Base-by-base conservation (phyloP, 2,113 vertebrate species). In the Strigops habroptila region DNA sequence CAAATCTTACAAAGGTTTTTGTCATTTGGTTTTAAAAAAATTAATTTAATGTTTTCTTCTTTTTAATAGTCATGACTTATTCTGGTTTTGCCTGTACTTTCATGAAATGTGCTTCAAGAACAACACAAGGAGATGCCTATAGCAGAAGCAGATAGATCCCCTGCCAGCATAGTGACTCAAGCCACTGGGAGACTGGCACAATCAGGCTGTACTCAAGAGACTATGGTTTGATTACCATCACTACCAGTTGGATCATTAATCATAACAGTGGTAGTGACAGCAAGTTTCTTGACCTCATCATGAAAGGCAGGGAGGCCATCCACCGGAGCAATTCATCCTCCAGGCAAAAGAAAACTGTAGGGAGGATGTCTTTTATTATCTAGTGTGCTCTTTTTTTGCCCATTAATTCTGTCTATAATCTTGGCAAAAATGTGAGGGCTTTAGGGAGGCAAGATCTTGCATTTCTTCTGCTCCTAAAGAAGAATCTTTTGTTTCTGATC, bases 221-320 rank as follows among this genome's bases (percentile, higher is more conserved):
- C 65, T 60, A 14, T 41, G 71, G 90, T 89, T 97, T 96, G 96
- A 94, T 97, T 97, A 93, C 83, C 91, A 95, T 97, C 95, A 96
- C 91, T 93, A 81, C 91, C 14, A 22, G 93, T 91, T 22, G 60
- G 90, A 91, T 94, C 96, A 94, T 98, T 97, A 97, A 97, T 97
- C 96, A 97, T 94, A 96, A 91, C 89, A 91, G 93, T 83, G 93
- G 88, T 86, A 94, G 93, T 96, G 96, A 97, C 95, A 97, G 95
- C 63, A 82, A 95, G 95, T 97, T 97, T 94, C 91, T 97, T 97
- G 97, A 98, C 97, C 97, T 97, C 94, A 94, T 88, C 93, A 96
- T 86, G 91, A 95, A 67, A 94, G 89, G 70, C 95, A 95, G 46
- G 18, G 92, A 96, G 97, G 97, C 95, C 94, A 96, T 94, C 28